phyloP scores from a whole-genome alignment of 1,140 invertebrate species.

The Ganaspis sp. region DNA sequence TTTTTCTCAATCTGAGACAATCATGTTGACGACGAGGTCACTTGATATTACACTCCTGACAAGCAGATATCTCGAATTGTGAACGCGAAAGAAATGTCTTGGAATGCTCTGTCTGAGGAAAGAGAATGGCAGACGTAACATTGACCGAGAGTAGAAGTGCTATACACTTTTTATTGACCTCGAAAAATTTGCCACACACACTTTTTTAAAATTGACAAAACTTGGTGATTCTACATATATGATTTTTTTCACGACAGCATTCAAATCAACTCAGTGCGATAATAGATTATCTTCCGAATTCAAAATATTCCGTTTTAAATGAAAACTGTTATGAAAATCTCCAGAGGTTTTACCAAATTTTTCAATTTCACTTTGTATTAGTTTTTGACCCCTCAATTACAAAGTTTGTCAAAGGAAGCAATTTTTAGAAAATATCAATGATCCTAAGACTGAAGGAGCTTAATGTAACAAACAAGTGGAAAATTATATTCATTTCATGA shows the following conservation, averaged over 20 bases:
- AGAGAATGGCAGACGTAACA: conserved; percentile 28
- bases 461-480: too few relatives aligned
- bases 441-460: too few relatives aligned
- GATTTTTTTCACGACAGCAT: neutral
- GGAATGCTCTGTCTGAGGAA: conserved; percentile 27
- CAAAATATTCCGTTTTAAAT: too few relatives aligned
- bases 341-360: too few relatives aligned
- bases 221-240: neutral
- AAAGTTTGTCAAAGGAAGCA: too few relatives aligned
- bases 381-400: too few relatives aligned
- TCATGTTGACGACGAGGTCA: neutral
- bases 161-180: conserved; percentile 27
- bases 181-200: conserved; percentile 9
- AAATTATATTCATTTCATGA: too few relatives aligned
- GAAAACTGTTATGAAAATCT: too few relatives aligned
- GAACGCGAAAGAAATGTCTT: conserved; percentile 18
- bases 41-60: conserved; percentile 2
- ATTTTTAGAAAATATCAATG: too few relatives aligned
- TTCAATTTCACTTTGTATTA: too few relatives aligned
- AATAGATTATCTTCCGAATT: too few relatives aligned
- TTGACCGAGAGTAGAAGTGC: conserved; percentile 22
- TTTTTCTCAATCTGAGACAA: neutral
- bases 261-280: neutral
- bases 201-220: neutral
- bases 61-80: neutral